Conservation (phyloP, 35 echinoderm and acorn worm genomes). For the Acanthaster planci region DNA sequence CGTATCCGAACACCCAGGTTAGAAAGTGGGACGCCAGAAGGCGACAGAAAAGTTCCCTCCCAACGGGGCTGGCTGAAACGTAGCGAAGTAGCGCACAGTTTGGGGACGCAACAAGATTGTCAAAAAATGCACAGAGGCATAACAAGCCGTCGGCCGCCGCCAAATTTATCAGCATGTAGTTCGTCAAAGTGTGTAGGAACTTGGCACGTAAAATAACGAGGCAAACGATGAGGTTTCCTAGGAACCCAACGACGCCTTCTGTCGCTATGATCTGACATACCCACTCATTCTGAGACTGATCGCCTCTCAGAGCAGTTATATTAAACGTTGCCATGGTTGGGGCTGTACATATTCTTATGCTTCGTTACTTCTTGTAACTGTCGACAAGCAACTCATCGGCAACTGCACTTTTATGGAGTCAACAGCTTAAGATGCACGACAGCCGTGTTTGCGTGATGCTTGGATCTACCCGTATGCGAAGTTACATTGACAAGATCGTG, state of each 20-base stretch:
- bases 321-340: too few species aligned
- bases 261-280: not conserved
- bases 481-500: too few species aligned
- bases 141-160: not conserved
- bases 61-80: not conserved
- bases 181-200: not conserved
- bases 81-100: not conserved
- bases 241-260: not conserved
- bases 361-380: too few species aligned
- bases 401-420: too few species aligned
- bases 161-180: conserved; percentile 6
- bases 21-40: not conserved
- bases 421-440: too few species aligned
- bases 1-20: not conserved
- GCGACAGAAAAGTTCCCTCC: not conserved
- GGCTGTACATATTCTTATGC: too few species aligned
- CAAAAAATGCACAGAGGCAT: not conserved
- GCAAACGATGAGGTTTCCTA: not conserved
- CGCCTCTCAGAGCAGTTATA: too few species aligned
- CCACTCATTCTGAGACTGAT: too few species aligned
- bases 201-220: not conserved
- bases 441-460: too few species aligned
- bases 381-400: too few species aligned
- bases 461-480: too few species aligned
- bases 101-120: not conserved